Evolutionary conservation across 2,888 invertebrate genomes (phyloP), one percentile per base, ranked within the genome.

Genomic region (Spodoptera exigua): DNA sequence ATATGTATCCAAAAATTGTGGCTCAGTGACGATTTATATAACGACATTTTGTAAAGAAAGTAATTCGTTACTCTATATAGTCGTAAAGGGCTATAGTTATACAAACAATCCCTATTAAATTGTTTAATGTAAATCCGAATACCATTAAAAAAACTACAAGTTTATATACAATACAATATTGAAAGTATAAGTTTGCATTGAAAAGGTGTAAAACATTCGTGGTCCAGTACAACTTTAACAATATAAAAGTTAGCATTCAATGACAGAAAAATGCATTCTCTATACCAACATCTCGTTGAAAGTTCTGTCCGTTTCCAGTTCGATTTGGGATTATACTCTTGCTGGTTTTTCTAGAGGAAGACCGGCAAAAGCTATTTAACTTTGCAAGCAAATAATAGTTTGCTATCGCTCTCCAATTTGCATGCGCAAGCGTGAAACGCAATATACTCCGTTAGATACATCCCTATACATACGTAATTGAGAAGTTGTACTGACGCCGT

Each of bases 321-420:
- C 82, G 74, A 78, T 82, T 81, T 75, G 79, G 83, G 81, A 86
- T 86, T 84, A 87, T 85, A 84, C 81, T 85, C 83, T 81, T 84
- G 60, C 78, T 71, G 78, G 76, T 78, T 88, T 89, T 88, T 86
- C 81, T 83, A 78, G 74, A 74, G 78, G 73, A 82, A 78, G 79
- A 80, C 74, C 67, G 61, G 82, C 77, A 83, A 89, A 89, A 89
- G 86, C 89, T 86, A 89, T 90, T 89, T 86, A 90, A 90, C 89
- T 90, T 89, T 81, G 75, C 82, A 77, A 78, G 85, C 85, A 85
- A 89, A 89, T 89, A 86, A 85, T 87, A 83, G 79, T 78, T 74
- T 60, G 72, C 78, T 79, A 86, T 87, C 81, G 81, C 75, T 80
- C 63, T 79, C 75, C 78, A 82, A 89, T 90, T 89, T 86, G 87